These are phyloP conservation scores for Ylistrum balloti DNA, from an alignment of 1,140 invertebrate genomes.

Conservation along the genomic window DNA sequence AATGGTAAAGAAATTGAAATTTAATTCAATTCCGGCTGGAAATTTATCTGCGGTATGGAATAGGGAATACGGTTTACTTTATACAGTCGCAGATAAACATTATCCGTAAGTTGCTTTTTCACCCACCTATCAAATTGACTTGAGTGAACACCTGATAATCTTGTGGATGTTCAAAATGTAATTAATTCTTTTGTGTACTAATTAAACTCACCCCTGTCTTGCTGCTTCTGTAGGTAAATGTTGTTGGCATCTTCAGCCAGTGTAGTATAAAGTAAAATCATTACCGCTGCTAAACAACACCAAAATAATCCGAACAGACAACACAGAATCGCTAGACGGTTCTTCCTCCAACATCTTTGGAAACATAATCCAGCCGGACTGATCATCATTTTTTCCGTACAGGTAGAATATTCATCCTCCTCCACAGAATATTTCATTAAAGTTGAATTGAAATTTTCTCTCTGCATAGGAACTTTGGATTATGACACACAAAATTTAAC, in stretches of 20 bases:
- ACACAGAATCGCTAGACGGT: slow-evolving; percentile 57
- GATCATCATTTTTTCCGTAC: slow-evolving; percentile 21
- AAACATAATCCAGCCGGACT: slow-evolving; percentile 43
- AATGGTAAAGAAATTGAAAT: too few relatives aligned
- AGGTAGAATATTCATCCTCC: slow-evolving; percentile 5
- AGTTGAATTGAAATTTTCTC: slow-evolving; percentile 23
- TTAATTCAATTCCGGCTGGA: too few relatives aligned
- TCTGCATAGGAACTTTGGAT: not conserved
- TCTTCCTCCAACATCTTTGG: slow-evolving; percentile 54
- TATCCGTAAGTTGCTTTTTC: too few relatives aligned
- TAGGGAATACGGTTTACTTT: too few relatives aligned
- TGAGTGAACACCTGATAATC: too few relatives aligned
- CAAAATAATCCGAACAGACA: slow-evolving; percentile 62
- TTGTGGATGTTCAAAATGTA: too few relatives aligned
- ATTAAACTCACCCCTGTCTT: not conserved
- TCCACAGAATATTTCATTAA: slow-evolving; percentile 17
- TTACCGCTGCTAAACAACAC: slow-evolving; percentile 59
- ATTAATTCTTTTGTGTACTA: too few relatives aligned
- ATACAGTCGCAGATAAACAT: too few relatives aligned
- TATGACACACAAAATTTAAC: not conserved
- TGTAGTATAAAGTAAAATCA: slow-evolving; percentile 61
- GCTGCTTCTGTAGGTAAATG: not conserved
- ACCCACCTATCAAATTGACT: too few relatives aligned
- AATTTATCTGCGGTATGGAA: too few relatives aligned
- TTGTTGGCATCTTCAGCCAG: slow-evolving; percentile 43